Evolutionary conservation across 1,140 invertebrate genomes (phyloP).

Genomic region (Stenopsyche tienmushanensis): DNA sequence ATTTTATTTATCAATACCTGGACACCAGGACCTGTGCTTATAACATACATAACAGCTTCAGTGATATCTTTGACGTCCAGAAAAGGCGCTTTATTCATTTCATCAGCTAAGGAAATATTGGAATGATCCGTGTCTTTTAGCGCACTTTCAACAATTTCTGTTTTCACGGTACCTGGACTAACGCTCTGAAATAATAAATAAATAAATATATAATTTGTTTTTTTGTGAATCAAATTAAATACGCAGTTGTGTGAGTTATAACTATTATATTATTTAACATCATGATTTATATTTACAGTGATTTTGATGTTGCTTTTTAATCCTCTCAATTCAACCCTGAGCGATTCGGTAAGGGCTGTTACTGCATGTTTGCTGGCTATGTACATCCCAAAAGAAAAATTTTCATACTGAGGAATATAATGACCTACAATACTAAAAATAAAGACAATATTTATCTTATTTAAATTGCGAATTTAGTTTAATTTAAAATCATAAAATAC

Average conservation of each 20-base stretch:
- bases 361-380: constrained; percentile 69
- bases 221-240: not conserved
- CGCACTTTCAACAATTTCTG: constrained; percentile 47
- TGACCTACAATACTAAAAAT: too few relatives aligned
- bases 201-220: not conserved
- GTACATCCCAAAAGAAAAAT: constrained; percentile 60
- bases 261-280: too few relatives aligned
- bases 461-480: too few relatives aligned
- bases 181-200: constrained; percentile 52
- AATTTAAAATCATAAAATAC: constrained; percentile 46
- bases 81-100: not conserved
- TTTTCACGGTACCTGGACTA: constrained; percentile 62
- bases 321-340: constrained; percentile 63
- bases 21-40: constrained; percentile 1
- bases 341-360: constrained; percentile 62
- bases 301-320: constrained; percentile 62
- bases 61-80: not conserved
- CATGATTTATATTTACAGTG: constrained; percentile 55
- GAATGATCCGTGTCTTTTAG: not conserved
- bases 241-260: too few relatives aligned
- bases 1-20: not conserved
- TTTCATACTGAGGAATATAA: too few relatives aligned
- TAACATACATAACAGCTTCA: not conserved
- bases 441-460: not conserved
- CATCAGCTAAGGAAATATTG: not conserved